Conservation (phyloP, 30 jellyfish, hydroid and myxozoan species). For the Turritopsis rubra region DNA sequence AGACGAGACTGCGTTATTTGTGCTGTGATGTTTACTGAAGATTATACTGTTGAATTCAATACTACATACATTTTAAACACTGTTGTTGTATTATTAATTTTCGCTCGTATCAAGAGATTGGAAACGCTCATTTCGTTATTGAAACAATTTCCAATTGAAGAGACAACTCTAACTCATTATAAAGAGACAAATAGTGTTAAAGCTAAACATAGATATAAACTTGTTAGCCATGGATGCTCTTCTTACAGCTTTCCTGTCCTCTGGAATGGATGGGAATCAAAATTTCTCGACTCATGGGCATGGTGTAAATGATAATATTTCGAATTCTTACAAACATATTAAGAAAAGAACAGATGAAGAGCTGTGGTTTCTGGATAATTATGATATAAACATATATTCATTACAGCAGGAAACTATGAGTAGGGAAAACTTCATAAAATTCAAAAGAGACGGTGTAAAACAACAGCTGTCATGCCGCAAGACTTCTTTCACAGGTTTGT, state of each 20-base stretch:
- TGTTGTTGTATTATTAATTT: constrained; percentile 5
- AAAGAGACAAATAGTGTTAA: neutral
- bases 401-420: neutral
- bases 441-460: neutral
- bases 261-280: constrained; percentile 1
- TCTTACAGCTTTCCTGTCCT: constrained; percentile 10
- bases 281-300: neutral
- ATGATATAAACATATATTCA: neutral
- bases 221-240: neutral
- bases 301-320: neutral
- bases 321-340: neutral
- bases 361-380: neutral
- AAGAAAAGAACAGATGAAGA: neutral
- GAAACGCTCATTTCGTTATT: neutral
- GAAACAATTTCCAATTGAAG: neutral
- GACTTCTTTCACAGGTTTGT: neutral
- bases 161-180: neutral
- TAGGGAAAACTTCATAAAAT: neutral
- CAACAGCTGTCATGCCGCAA: neutral
- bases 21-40: constrained; percentile 18
- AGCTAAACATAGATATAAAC: neutral
- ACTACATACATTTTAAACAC: neutral
- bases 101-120: constrained; percentile 5
- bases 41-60: neutral
- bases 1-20: neutral